Conservation (phyloP, 2,113 vertebrate genomes). For the Phaethornis superciliosus region DNA sequence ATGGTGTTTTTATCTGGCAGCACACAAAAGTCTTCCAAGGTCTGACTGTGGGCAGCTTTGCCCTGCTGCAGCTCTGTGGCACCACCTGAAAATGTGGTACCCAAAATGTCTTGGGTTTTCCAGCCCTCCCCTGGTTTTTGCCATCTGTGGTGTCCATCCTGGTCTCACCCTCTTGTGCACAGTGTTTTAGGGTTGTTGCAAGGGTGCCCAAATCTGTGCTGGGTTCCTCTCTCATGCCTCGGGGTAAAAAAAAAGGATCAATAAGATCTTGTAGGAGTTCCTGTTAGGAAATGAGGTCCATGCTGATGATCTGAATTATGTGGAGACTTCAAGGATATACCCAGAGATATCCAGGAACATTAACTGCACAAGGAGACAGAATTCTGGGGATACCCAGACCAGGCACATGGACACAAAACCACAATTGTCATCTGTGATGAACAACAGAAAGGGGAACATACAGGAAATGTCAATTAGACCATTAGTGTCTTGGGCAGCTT, state of each 20-base stretch:
- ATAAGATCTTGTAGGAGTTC: neutral
- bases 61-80: conserved; percentile 29
- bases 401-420: neutral
- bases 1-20: neutral
- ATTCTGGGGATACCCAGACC: neutral
- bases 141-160: rapidly evolving
- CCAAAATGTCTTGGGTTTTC: neutral
- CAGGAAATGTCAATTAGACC: conserved; percentile 61
- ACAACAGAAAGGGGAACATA: conserved; percentile 36
- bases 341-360: neutral
- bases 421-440: conserved; percentile 62
- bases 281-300: neutral
- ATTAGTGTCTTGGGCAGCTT: conserved; percentile 56
- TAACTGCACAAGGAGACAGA: neutral
- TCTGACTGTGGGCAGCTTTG: conserved; percentile 19
- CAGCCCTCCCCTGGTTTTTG: neutral
- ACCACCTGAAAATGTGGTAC: neutral
- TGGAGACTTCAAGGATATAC: neutral
- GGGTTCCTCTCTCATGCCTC: neutral
- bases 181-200: neutral
- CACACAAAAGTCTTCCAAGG: neutral
- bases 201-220: neutral
- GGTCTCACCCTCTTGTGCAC: rapidly evolving
- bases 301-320: rapidly evolving
- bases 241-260: neutral